Conservation (phyloP, 23 tunicate genomes). For the Oikopleura vanhoeffeni region DNA sequence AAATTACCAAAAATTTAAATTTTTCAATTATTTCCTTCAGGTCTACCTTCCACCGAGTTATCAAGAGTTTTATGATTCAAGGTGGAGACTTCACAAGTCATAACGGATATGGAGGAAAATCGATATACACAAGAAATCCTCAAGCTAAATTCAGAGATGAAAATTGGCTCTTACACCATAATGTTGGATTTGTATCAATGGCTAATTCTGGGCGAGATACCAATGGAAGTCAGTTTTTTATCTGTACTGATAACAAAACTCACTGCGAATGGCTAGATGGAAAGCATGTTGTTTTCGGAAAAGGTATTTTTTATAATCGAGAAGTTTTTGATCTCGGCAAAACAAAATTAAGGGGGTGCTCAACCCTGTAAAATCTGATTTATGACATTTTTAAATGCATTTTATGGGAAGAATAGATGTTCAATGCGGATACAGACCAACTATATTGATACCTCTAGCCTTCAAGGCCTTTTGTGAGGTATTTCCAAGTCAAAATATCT, state of each 20-base stretch:
- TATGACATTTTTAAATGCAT: too few species aligned
- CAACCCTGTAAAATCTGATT: too few species aligned
- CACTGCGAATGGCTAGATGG: conserved; percentile 7
- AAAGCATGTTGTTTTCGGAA: conserved; percentile 15
- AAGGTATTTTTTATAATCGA: too few species aligned
- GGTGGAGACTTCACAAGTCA: neutral
- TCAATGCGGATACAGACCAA: too few species aligned
- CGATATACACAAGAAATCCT: neutral
- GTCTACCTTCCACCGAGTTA: neutral
- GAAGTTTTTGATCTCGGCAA: too few species aligned
- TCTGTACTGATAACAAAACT: neutral
- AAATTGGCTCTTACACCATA: neutral
- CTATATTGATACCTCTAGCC: too few species aligned
- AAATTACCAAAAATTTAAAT: too few species aligned
- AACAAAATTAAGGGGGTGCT: too few species aligned
- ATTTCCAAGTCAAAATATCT: too few species aligned
- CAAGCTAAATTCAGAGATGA: neutral
- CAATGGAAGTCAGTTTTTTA: neutral
- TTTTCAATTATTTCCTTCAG: neutral
- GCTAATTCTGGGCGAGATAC: conserved; percentile 1
- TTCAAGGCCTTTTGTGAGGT: too few species aligned
- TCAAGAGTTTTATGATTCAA: neutral
- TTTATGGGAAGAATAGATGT: too few species aligned
- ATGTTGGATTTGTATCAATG: neutral
- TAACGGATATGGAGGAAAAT: neutral